These are phyloP conservation scores for Leistus spinibarbis DNA, from an alignment of 2,888 invertebrate genomes.

Conservation along the genomic window DNA sequence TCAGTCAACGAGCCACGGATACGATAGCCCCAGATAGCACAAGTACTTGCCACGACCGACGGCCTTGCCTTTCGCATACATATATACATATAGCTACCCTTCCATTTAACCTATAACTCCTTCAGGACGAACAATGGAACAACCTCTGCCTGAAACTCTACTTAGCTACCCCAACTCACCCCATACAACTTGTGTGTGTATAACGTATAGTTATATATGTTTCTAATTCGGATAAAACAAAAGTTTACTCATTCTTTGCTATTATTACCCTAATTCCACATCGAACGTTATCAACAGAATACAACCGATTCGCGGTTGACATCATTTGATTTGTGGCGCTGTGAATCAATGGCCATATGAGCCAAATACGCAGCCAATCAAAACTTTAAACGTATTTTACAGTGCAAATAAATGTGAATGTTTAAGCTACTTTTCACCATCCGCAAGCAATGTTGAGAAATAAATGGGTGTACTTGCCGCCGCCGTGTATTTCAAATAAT, in stretches of 20 bases:
- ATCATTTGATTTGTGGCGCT: too few relatives aligned
- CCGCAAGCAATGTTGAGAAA: too few relatives aligned
- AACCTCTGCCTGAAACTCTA: background rate
- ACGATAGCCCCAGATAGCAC: background rate
- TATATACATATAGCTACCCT: background rate
- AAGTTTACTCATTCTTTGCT: too few relatives aligned
- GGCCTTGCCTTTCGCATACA: background rate
- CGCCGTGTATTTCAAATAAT: background rate
- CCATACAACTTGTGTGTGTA: background rate
- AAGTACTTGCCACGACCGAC: background rate
- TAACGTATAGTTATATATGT: background rate
- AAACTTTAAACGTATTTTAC: too few relatives aligned
- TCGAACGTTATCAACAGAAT: too few relatives aligned
- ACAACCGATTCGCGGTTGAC: too few relatives aligned
- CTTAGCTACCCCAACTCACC: background rate
- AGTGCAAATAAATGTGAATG: too few relatives aligned
- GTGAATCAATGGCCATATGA: too few relatives aligned
- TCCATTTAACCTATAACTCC: conserved; percentile 10
- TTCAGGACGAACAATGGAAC: conserved; percentile 1
- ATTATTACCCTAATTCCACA: too few relatives aligned
- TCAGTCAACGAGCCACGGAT: background rate
- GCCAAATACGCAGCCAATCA: too few relatives aligned
- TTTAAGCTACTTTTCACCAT: too few relatives aligned
- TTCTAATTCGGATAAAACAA: background rate
- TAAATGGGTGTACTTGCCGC: too few relatives aligned